Percentiles rank a stretch among this genome's conserved stretches.
phyloP scores from a whole-genome alignment of 2,113 vertebrate genomes.

The Balaeniceps rex region DNA sequence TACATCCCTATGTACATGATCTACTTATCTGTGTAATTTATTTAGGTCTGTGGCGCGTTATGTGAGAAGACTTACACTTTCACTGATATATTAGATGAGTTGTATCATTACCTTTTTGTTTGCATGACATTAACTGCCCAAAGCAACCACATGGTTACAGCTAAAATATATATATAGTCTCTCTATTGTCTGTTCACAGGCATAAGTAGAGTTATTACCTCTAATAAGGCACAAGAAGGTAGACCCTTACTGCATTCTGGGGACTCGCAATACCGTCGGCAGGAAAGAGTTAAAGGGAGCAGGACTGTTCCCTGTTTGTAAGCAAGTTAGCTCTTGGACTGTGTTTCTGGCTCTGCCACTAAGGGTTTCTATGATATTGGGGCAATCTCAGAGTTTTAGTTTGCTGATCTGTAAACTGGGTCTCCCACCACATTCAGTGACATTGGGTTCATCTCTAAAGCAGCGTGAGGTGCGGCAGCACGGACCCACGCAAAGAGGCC shows the following conservation, averaged over 20 bases:
- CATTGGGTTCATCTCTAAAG: neutral
- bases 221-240: neutral
- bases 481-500: neutral
- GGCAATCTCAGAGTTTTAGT: neutral
- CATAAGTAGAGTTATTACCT: neutral
- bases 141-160: neutral
- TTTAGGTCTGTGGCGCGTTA: neutral
- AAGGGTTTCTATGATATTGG: neutral
- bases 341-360: neutral
- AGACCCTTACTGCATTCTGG: neutral
- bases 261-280: neutral
- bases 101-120: neutral
- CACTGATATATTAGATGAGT: neutral
- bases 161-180: neutral
- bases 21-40: neutral
- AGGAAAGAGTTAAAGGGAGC: neutral
- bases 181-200: neutral
- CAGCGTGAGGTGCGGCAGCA: rapidly evolving
- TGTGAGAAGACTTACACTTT: neutral
- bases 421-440: neutral
- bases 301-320: neutral
- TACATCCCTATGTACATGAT: neutral
- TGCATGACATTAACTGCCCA: neutral
- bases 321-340: neutral
- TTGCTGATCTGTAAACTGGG: neutral